Evolutionary conservation across 2,113 vertebrate species (phyloP).

Genomic region (Toxotes chatareus): DNA sequence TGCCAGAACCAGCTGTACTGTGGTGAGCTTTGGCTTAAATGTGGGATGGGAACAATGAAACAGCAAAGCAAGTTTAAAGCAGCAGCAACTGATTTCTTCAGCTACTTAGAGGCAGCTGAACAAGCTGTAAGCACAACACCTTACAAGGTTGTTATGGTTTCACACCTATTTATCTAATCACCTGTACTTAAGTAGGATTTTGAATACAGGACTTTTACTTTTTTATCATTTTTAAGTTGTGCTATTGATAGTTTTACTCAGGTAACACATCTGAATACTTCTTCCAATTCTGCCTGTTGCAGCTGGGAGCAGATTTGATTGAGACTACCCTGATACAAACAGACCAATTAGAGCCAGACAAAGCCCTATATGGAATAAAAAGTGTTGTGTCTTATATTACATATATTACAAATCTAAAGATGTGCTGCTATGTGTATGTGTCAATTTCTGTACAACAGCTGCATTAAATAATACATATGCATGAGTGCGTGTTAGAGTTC

Average conservation of each 20-base stretch:
- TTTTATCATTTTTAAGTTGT: no score
- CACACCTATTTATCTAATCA: no score
- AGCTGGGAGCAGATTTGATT: no score
- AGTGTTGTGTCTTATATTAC: not conserved
- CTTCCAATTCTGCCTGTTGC: no score
- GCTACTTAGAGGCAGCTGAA: not conserved
- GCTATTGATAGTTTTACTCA: no score
- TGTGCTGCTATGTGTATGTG: not conserved
- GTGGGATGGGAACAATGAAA: not conserved
- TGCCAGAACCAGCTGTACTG: not conserved
- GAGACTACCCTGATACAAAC: constrained; percentile 20
- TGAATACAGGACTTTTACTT: no score
- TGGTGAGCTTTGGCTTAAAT: not conserved
- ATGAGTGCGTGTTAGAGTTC: constrained; percentile 22
- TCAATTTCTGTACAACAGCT: not conserved
- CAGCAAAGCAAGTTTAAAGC: not conserved
- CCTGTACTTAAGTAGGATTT: no score
- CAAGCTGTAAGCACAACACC: not conserved
- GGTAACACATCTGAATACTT: no score
- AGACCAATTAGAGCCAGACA: constrained; percentile 28
- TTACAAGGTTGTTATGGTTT: no score
- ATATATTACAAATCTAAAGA: constrained; percentile 3
- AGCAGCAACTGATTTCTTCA: constrained; percentile 1
- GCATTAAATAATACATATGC: not conserved
- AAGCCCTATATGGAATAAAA: not conserved